Conservation (phyloP, 2,888 invertebrate species). For the Noctua comes region DNA sequence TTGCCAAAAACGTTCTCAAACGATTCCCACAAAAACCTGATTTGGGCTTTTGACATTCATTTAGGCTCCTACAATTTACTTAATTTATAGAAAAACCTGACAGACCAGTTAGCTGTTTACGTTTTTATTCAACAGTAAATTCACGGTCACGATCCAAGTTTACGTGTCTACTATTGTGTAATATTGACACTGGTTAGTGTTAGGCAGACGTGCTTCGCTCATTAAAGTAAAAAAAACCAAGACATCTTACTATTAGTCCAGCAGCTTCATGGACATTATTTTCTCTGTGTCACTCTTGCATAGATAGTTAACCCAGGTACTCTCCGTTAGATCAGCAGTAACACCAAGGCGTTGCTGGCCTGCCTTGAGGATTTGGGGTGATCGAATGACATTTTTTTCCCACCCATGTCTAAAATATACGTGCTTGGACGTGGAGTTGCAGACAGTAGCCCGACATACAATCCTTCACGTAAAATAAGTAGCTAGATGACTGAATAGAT, state of each 20-base stretch:
- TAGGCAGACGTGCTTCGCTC: slow-evolving; percentile 1
- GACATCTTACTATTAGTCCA: neutral
- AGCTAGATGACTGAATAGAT: neutral
- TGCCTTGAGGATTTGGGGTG: neutral
- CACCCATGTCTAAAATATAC: neutral
- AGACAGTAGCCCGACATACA: neutral
- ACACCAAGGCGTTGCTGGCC: neutral
- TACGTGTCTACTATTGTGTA: slow-evolving; percentile 29
- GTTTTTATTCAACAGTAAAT: slow-evolving; percentile 29
- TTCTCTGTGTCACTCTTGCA: neutral
- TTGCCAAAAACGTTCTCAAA: neutral
- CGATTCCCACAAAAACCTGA: slow-evolving; percentile 22
- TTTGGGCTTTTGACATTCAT: slow-evolving; percentile 2
- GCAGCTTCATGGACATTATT: no score
- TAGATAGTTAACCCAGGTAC: neutral
- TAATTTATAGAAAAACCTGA: slow-evolving; percentile 37
- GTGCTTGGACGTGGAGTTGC: neutral
- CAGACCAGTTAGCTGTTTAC: slow-evolving; percentile 37
- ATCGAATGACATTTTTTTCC: neutral
- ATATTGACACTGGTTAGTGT: slow-evolving; percentile 37
- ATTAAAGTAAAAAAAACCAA: slow-evolving; percentile 1
- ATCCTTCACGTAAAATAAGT: neutral
- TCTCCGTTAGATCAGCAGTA: neutral
- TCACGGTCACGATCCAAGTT: slow-evolving; percentile 59
- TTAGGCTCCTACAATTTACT: slow-evolving; percentile 8